Conservation (phyloP, 2,113 vertebrate genomes). For the Rhinolophus sinicus region DNA sequence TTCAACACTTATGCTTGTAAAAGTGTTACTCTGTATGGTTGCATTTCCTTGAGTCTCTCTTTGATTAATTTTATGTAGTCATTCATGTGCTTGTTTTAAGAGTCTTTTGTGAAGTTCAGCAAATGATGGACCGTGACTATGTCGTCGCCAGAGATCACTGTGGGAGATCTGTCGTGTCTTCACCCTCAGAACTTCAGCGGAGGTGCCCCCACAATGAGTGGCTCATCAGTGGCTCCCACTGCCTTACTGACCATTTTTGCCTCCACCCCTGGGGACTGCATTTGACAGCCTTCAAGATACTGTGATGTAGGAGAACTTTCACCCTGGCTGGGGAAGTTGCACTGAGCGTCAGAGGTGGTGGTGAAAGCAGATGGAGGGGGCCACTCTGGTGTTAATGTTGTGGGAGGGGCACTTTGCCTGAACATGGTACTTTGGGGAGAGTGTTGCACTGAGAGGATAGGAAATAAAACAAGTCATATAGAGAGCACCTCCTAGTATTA, state of each 20-base stretch:
- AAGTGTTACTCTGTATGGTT: slow-evolving; percentile 83
- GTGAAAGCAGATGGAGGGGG: background rate
- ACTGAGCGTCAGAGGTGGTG: background rate
- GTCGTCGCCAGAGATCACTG: slow-evolving; percentile 83
- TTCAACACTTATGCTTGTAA: slow-evolving; percentile 82
- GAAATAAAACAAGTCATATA: background rate
- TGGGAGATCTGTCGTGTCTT: slow-evolving; percentile 73
- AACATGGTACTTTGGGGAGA: background rate
- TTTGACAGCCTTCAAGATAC: slow-evolving; percentile 78
- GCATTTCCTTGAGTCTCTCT: slow-evolving; percentile 82
- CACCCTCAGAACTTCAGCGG: slow-evolving; percentile 83
- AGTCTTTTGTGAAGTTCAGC: slow-evolving; percentile 86
- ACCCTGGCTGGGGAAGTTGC: slow-evolving; percentile 63
- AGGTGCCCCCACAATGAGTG: slow-evolving; percentile 87
- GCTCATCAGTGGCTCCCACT: too few species aligned
- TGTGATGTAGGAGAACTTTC: slow-evolving; percentile 91
- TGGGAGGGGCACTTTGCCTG: background rate
- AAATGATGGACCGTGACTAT: slow-evolving; percentile 89
- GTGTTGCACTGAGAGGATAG: background rate
- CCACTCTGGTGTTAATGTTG: background rate
- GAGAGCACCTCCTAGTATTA: background rate
- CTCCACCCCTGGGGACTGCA: slow-evolving; percentile 86
- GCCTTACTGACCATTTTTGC: slow-evolving; percentile 84
- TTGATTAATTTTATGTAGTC: slow-evolving; percentile 84
- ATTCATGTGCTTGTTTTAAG: slow-evolving; percentile 82